Conservation (phyloP, 2,113 vertebrate genomes). For the Rhagologus leucostigma region DNA sequence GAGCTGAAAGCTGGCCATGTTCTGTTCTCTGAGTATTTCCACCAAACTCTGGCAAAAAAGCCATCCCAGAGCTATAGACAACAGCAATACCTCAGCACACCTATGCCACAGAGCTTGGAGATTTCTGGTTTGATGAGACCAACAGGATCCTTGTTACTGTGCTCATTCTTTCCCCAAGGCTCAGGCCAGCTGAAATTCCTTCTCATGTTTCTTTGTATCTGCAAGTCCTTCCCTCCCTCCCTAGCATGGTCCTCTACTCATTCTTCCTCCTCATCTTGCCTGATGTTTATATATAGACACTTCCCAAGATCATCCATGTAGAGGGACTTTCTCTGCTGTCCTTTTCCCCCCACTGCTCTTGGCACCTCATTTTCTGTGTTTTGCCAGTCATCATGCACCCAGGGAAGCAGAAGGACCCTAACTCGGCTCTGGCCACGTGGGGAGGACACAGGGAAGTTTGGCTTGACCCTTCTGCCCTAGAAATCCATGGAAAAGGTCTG, state of each 20-base stretch:
- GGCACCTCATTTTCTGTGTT: not conserved
- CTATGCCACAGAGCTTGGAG: not conserved
- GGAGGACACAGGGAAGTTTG: fast-evolving
- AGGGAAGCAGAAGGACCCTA: not conserved
- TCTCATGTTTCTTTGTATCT: not conserved
- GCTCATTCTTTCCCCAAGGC: not conserved
- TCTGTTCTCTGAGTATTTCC: not conserved
- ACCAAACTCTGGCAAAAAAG: not conserved
- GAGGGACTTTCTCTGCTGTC: not conserved
- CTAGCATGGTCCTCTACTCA: not conserved
- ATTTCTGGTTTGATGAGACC: not conserved
- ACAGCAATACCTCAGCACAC: not conserved
- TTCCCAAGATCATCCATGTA: not conserved
- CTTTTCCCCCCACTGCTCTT: not conserved
- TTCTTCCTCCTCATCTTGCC: not conserved
- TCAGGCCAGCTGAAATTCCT: not conserved
- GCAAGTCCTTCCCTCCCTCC: not conserved
- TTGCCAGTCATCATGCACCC: not conserved
- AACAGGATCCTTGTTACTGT: not conserved
- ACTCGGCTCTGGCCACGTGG: fast-evolving
- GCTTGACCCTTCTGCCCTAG: not conserved
- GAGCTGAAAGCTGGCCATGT: not conserved
- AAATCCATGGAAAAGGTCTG: not conserved
- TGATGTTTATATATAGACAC: not conserved
- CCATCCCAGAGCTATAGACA: not conserved